A percentile compares a stretch with the other conserved stretches of the same genome.
phyloP scores from a whole-genome alignment of 2,113 vertebrate genomes.

The Chaetops frenatus region DNA sequence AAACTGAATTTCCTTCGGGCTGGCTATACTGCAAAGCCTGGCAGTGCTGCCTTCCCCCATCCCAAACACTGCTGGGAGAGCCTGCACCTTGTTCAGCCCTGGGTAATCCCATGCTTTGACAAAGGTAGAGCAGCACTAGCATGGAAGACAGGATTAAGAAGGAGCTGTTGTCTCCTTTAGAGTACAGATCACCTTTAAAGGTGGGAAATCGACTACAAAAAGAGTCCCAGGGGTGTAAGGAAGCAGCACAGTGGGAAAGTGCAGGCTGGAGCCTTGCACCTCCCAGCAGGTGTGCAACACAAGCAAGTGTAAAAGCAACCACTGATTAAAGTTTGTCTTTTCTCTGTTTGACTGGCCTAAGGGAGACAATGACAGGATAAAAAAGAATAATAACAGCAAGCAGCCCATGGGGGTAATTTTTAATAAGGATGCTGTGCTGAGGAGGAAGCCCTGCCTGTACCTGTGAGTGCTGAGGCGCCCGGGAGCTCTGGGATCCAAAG shows the following conservation, averaged over 20 bases:
- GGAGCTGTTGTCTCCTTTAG: background rate
- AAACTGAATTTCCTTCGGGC: background rate
- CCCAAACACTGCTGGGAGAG: background rate
- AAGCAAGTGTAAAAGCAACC: conserved; percentile 9
- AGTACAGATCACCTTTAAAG: background rate
- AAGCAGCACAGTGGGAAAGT: background rate
- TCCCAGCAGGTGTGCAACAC: conserved; percentile 16
- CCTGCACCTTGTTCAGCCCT: background rate
- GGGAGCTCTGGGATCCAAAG: background rate
- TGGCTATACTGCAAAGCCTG: background rate
- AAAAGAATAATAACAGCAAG: conserved; percentile 21
- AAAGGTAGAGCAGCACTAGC: background rate
- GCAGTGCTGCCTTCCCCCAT: background rate
- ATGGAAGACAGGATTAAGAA: background rate
- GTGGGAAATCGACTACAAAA: background rate
- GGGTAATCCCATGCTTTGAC: background rate
- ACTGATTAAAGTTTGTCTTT: background rate
- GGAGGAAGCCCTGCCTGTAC: background rate
- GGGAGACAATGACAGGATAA: conserved; percentile 13
- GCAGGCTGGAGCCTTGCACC: background rate
- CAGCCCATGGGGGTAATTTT: conserved; percentile 29
- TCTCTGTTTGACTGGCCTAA: background rate
- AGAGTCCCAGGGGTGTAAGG: background rate
- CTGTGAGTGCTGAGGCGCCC: background rate
- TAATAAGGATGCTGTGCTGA: background rate